These are phyloP conservation scores for Antitype chi DNA, from an alignment of 2,888 invertebrate genomes.

Conservation along the genomic window DNA sequence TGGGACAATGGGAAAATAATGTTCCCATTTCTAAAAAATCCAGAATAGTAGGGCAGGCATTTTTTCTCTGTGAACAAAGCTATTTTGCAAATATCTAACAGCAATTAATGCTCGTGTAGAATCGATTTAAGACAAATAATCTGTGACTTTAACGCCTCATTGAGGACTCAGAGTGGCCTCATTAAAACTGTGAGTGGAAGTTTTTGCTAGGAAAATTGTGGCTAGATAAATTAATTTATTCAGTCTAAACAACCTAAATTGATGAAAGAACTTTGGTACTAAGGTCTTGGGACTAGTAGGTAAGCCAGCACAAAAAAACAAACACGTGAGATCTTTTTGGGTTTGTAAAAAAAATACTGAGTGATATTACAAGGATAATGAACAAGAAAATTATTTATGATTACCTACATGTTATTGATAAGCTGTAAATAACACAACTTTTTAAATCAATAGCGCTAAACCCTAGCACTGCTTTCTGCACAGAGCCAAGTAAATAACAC, in stretches of 20 bases:
- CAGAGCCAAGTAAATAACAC: background rate
- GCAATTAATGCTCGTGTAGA: slow-evolving; percentile 27
- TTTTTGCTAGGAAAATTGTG: slow-evolving; percentile 30
- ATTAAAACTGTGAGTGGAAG: slow-evolving; percentile 26
- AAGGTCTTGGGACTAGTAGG: background rate
- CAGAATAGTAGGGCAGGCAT: slow-evolving; percentile 24
- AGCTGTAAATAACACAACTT: background rate
- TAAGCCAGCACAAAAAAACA: slow-evolving; percentile 4
- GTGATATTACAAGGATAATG: background rate
- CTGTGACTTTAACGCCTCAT: slow-evolving; percentile 50
- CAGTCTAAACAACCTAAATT: background rate
- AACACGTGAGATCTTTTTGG: background rate
- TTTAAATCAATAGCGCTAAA: background rate
- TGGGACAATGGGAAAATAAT: slow-evolving; percentile 2
- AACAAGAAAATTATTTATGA: background rate
- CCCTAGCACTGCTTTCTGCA: background rate
- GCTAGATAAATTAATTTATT: background rate
- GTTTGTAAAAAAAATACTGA: background rate
- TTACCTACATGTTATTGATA: background rate
- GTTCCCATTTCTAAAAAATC: slow-evolving; percentile 8
- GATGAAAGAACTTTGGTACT: background rate
- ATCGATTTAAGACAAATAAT: slow-evolving; percentile 58
- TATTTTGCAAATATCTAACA: slow-evolving; percentile 32
- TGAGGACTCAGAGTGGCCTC: slow-evolving; percentile 35
- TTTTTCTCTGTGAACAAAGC: slow-evolving; percentile 22